Conservation (phyloP, 2,113 vertebrate species). For the Phaethornis superciliosus region DNA sequence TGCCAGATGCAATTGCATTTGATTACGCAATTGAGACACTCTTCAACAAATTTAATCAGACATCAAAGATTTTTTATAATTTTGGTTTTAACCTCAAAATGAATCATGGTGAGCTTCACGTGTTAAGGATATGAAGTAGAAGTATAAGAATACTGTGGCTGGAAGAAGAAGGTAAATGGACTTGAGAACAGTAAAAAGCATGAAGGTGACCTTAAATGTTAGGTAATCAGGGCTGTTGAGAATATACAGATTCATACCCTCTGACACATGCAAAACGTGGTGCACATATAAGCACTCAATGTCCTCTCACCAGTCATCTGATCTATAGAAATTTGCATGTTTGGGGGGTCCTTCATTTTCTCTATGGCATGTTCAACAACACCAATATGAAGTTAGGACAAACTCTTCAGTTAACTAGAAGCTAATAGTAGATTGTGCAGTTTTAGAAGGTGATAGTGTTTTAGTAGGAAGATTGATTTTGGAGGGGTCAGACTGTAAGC, state of each 20-base stretch:
- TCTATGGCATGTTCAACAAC: neutral
- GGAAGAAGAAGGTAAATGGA: neutral
- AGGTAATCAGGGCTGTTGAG: neutral
- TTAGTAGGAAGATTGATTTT: neutral
- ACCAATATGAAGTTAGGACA: neutral
- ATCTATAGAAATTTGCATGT: neutral
- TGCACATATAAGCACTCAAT: neutral
- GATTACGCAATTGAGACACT: neutral
- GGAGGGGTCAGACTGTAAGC: neutral
- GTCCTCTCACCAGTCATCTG: neutral
- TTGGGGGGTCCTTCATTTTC: neutral
- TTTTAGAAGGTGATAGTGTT: neutral
- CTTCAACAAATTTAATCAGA: neutral
- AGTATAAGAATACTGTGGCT: neutral
- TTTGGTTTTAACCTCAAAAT: neutral
- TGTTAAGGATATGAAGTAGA: neutral
- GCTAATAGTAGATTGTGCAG: neutral
- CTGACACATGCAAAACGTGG: neutral
- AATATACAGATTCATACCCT: neutral
- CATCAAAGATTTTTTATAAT: neutral
- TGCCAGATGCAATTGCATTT: neutral
- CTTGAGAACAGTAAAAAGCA: neutral
- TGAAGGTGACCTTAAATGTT: neutral
- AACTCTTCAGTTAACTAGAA: neutral
- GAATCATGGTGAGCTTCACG: neutral